These are phyloP conservation scores for Parapsyche elsis DNA, from an alignment of 1,140 invertebrate genomes.

Conservation along the genomic window DNA sequence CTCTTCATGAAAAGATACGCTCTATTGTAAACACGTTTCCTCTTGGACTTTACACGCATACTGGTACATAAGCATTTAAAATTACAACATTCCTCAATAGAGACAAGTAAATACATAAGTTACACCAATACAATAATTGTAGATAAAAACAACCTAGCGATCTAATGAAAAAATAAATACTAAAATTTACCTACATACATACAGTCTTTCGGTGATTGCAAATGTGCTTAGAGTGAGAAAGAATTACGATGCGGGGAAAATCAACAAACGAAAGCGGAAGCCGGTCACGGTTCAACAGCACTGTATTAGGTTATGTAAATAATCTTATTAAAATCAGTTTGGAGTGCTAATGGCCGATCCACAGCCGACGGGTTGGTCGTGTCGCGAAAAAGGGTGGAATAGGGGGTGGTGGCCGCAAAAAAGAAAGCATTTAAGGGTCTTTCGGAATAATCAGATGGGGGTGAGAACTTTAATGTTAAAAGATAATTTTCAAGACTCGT, in stretches of 20 bases:
- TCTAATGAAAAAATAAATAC: neutral
- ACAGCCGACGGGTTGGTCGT: neutral
- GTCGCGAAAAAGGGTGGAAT: constrained; percentile 5
- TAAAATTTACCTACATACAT: neutral
- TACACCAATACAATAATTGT: no score
- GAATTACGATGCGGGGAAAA: neutral
- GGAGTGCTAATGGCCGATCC: constrained; percentile 46
- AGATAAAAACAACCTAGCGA: no score
- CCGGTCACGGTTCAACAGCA: constrained; percentile 38
- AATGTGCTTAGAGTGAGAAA: neutral
- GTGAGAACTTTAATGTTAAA: neutral
- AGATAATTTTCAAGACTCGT: neutral
- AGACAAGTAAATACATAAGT: no score
- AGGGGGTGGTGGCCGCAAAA: neutral
- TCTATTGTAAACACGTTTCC: no score
- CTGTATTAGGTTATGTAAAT: constrained; percentile 46
- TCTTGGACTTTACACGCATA: no score
- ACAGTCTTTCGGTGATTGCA: neutral
- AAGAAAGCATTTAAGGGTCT: constrained; percentile 17
- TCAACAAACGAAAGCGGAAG: constrained; percentile 5
- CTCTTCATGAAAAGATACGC: no score
- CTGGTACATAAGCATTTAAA: no score
- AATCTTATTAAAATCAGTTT: constrained; percentile 53
- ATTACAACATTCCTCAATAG: no score
- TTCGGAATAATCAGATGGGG: neutral